phyloP scores from a whole-genome alignment of 2,888 invertebrate species.

The Horisme vitalbata region DNA sequence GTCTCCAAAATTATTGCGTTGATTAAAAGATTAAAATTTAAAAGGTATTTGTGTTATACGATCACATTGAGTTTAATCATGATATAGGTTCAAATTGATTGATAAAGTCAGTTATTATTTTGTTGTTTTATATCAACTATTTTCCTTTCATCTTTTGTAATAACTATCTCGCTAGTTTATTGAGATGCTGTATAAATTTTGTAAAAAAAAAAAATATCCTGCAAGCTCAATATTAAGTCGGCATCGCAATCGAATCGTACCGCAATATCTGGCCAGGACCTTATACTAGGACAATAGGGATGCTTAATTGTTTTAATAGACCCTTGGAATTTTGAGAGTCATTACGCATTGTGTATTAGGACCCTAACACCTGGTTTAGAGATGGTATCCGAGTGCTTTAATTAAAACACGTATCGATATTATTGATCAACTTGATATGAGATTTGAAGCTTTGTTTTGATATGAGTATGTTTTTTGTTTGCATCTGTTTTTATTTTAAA shows the following conservation, averaged over 20 bases:
- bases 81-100: too few species aligned
- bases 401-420: slow-evolving; percentile 49
- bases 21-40: too few species aligned
- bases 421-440: slow-evolving; percentile 29
- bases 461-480: slow-evolving; percentile 10
- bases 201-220: too few species aligned
- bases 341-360: slow-evolving; percentile 63
- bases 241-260: background rate
- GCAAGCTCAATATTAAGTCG: too few species aligned
- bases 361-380: slow-evolving; percentile 64
- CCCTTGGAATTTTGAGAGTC: slow-evolving; percentile 64
- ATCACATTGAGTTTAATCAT: too few species aligned
- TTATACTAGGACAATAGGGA: slow-evolving; percentile 63
- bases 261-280: slow-evolving; percentile 27
- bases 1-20: too few species aligned
- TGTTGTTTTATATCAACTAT: too few species aligned
- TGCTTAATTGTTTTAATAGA: slow-evolving; percentile 81
- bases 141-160: too few species aligned
- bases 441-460: slow-evolving; percentile 22
- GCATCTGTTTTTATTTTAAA: slow-evolving; percentile 6
- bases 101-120: too few species aligned
- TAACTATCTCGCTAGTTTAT: too few species aligned
- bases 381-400: slow-evolving; percentile 67
- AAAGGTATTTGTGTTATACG: too few species aligned
- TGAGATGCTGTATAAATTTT: too few species aligned